Conservation (phyloP, 2,113 vertebrate species). For the Cyprinodon brontotheroides region DNA sequence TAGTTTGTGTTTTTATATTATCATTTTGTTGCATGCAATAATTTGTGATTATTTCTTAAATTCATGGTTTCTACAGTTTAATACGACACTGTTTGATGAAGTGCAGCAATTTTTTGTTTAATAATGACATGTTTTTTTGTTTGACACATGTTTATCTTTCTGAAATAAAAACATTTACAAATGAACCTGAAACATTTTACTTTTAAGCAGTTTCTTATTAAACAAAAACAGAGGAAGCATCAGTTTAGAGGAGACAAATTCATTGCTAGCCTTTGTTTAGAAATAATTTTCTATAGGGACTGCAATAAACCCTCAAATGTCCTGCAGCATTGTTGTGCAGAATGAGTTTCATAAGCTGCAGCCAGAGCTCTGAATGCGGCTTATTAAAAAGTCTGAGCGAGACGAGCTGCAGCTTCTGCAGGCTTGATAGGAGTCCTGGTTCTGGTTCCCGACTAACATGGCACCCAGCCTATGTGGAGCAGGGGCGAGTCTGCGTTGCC, state of each 20-base stretch:
- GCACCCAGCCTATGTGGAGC: background rate
- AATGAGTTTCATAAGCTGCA: constrained; percentile 13
- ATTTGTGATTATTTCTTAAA: no score
- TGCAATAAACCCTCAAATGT: background rate
- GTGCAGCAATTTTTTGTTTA: no score
- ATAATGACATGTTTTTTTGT: no score
- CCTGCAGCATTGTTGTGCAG: background rate
- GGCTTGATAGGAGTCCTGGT: constrained; percentile 15
- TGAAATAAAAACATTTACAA: background rate
- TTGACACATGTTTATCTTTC: background rate
- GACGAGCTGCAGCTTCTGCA: constrained; percentile 17
- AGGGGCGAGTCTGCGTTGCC: constrained; percentile 1
- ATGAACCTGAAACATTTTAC: background rate
- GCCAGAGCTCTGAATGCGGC: constrained; percentile 9
- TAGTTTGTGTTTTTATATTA: no score
- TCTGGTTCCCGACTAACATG: background rate
- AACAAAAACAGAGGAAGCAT: background rate
- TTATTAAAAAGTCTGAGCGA: constrained; percentile 1
- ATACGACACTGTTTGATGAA: no score
- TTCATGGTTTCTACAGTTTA: no score
- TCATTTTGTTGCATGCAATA: no score
- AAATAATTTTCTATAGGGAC: background rate
- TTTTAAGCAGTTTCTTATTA: background rate
- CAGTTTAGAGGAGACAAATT: background rate
- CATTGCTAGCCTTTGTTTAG: background rate